Evolutionary conservation across 2,888 invertebrate genomes (phyloP), one percentile per base, ranked within the genome.

Genomic region (Clistopyga incitator): DNA sequence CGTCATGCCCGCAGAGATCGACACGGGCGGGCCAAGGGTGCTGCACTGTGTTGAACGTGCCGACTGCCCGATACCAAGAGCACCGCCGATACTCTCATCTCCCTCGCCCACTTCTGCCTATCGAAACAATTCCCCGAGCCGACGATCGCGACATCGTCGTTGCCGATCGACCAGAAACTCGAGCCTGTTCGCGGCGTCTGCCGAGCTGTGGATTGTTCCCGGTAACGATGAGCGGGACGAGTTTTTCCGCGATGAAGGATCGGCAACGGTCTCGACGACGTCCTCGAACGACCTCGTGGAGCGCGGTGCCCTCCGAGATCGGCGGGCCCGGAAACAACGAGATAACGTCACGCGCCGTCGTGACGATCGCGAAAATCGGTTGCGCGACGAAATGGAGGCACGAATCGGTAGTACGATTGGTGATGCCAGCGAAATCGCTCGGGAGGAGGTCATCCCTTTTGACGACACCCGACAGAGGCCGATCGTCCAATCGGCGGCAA

Each of bases 1-100:
- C 91, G 92, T 92, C 92, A 92, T 92, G 91, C 91, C 88, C 90
- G 91, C 88, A 90, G 92, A 89, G 91, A 90, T 90, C 89, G 89
- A 91, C 90, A 89, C 89, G 89, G 90, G 88, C 89, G 90, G 90
- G 92, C 90, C 90, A 88, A 90, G 90, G 90, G 91, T 91, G 92
- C 90, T 91, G 91, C 90, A 90, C 89, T 88, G 90, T 89, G 87
- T 90, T 88, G 89, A 90, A 89, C 88, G 89, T 90, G 88, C 89
- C 87, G 88, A 88, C 85, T 87, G 87, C 89, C 88, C 91, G 86
- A 86, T 88, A 89, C 86, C 87, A 74, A 88, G 70, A 76, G 47
- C 75, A 65, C 71, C 76, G 68, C 50, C 80, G 42, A 81, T 77
- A 18, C 15, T n/a, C 64, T 78, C 23, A 38, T n/a, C 50, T 20